Evolutionary conservation across 2,888 invertebrate species (phyloP), one percentile per base, ranked within the genome.

Genomic region (Phymatocera aterrima): DNA sequence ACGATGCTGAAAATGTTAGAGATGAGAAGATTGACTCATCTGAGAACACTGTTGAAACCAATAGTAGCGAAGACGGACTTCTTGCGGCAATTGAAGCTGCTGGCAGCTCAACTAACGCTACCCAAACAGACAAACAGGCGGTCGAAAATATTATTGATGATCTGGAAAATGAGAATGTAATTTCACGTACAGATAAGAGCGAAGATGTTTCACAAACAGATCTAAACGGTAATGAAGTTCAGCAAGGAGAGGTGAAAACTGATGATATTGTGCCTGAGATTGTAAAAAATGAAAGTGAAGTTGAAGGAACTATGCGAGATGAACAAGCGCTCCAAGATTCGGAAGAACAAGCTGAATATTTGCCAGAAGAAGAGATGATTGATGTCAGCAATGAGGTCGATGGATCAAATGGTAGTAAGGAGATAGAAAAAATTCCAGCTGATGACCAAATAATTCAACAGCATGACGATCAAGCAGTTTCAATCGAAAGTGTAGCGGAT

Each of bases 81-180:
- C 12, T 54, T 34, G 2, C 46, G 31, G 28, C 51, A 1, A 34
- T 18, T 4, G 10, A 57, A 57, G 75, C 60, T 75, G 37, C 78
- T 68, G 43, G 18, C 74, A 75, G 28, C 68, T 34, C 21, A 12
- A 48, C 6, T 79, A 60, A 4, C 43, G 78, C 75, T 43, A 46
- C 74, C 4, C 37, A 12, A 24, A 57, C 48, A 77, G 78, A 70
- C 6, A 48, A 48, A 60, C 54, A 54, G 15, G 18, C 15, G 21
- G 68, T 77, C 24, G 77, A 74, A 64, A 34, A 82, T 61, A 43
- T 46, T 57, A 78, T 46, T 78, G 77, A 78, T 24, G 70, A 68
- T 74, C 77, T 68, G 77, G 61, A 64, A 65, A 65, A 48, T 1
- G 21, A n/a, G 15, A 60, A 60, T 46, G 24, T 31, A 34, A 31